Base-by-base conservation (phyloP, 2,797 vertebrate genomes). In the Crocodylus rhombifer region DNA sequence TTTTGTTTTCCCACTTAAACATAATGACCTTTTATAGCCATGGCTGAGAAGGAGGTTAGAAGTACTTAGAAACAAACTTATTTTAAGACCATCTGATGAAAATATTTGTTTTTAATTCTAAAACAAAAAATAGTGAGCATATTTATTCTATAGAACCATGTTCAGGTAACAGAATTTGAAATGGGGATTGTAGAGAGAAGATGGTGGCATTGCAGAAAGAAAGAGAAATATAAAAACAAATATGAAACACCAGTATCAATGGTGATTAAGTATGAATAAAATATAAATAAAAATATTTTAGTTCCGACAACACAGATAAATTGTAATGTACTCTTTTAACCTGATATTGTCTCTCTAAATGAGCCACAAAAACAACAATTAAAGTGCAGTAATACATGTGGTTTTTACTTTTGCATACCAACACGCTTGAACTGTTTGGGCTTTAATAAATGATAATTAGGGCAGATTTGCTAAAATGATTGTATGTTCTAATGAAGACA, bases 91-190 rank as follows among this genome's bases (percentile, higher is more conserved):
- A 90, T 77, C 87, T 91, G 15, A 17, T 17, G 82, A 62, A 90
- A 62, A 64, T 36, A 28, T 67, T 90, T 94, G 5, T 57, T 11
- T 94, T 90, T 91, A 65, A 88, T 77, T 75, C 11, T 26, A 63
- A 55, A 84, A 85, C 74, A 51, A 87, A 83, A 33, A 56, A 67
- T 1, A 67, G 14, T 18, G 25, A 87, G 64, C 28, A 73, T 71
- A 60, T 17, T 63, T 12, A 2, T 60, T 92, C 26, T 90, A 91
- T 55, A 6, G 91, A 86, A 69, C 69, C 60, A 17, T 80, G 76
- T 87, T 88, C 85, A n/a, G 61, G 71, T 91, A 91, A 57, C 42
- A 85, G 56, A 69, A 82, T 94, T 93, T 80, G 84, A 81, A 85
- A 88, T 4, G 55, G 10, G 16, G 82, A 11, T 63, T 73, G 33